phyloP scores from a whole-genome alignment of 2,113 vertebrate genomes.

The Abramis brama region DNA sequence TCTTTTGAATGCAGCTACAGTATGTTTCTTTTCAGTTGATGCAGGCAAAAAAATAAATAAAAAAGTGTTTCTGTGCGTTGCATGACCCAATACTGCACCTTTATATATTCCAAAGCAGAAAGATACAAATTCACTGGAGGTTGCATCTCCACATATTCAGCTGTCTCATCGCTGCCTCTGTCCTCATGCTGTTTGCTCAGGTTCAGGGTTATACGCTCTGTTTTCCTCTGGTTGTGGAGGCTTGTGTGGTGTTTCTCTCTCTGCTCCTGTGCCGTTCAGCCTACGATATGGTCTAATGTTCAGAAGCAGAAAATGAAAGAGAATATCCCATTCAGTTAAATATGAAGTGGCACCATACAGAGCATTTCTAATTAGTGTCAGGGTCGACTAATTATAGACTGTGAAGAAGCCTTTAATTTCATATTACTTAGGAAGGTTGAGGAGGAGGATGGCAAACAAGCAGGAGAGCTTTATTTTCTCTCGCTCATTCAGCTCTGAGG shows the following conservation, averaged over 20 bases:
- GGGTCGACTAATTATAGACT: conserved; percentile 69
- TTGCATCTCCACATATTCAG: background rate
- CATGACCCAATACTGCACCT: background rate
- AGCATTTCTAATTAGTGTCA: conserved; percentile 71
- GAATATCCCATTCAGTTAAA: conserved; percentile 62
- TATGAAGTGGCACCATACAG: conserved; percentile 61
- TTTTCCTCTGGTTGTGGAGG: background rate
- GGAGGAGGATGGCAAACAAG: conserved; percentile 28
- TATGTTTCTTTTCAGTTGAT: too few relatives aligned
- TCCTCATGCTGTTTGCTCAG: background rate
- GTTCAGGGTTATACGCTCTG: background rate
- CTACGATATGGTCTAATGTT: conserved; percentile 10
- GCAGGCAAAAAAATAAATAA: too few relatives aligned
- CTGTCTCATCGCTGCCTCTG: background rate
- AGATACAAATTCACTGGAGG: background rate
- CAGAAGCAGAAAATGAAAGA: conserved; percentile 50
- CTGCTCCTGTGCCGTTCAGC: background rate
- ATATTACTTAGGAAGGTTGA: conserved; percentile 57
- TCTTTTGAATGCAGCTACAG: too few relatives aligned
- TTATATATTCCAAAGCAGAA: background rate
- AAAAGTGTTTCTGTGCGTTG: background rate
- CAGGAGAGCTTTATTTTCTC: conserved; percentile 25
- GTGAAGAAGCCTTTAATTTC: conserved; percentile 69
- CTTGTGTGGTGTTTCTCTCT: background rate
- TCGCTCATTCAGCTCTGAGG: conserved; percentile 21